Conservation (phyloP, 2,797 vertebrate species). For the Cynodonichthys magdalenae region DNA sequence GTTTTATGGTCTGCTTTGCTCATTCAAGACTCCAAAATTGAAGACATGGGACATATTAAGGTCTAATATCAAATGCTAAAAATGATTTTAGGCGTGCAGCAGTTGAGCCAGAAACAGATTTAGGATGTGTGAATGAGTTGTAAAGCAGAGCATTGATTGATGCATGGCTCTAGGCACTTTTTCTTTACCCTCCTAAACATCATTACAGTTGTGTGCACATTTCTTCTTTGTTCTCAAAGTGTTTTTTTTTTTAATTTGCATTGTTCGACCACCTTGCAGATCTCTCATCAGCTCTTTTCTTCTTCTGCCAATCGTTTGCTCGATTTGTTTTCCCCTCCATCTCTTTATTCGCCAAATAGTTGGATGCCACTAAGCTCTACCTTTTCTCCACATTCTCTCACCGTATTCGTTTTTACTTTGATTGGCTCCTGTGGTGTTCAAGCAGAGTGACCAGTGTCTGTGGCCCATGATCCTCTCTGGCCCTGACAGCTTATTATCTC, state of each 20-base stretch:
- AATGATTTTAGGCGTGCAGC: conserved; percentile 21
- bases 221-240: conserved; percentile 3
- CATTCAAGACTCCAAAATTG: conserved; percentile 1
- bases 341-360: neutral
- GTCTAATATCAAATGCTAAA: conserved; percentile 6
- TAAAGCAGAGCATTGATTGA: conserved; percentile 32
- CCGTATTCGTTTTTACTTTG: conserved; percentile 43
- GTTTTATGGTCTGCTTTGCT: neutral
- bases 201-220: conserved; percentile 5
- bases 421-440: conserved; percentile 67
- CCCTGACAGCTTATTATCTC: conserved; percentile 80
- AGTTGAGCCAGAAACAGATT: conserved; percentile 25
- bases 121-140: conserved; percentile 14
- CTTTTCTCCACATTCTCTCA: conserved; percentile 39
- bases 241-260: conserved; percentile 12
- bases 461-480: conserved; percentile 72
- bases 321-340: neutral
- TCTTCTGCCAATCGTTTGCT: conserved; percentile 1
- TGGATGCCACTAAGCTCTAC: conserved; percentile 17
- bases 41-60: neutral
- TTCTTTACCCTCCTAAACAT: conserved; percentile 26
- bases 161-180: conserved; percentile 24
- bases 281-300: neutral
- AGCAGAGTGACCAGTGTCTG: conserved; percentile 67
- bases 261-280: neutral